Evolutionary conservation across 2,113 vertebrate genomes (phyloP), one percentile per base, ranked within the genome.

Genomic region (Sarotherodon lohbergeri): DNA sequence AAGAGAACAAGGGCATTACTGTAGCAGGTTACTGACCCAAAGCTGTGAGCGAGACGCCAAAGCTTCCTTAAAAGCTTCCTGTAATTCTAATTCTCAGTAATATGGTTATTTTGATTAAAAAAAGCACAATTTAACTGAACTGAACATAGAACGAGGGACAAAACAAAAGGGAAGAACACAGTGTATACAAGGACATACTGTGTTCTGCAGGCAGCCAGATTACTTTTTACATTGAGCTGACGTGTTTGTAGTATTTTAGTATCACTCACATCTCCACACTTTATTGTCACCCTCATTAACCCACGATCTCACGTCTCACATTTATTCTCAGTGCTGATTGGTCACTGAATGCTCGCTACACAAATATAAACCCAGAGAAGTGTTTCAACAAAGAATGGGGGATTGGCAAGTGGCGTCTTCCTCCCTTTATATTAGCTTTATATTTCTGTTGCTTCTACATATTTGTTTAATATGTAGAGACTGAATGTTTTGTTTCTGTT

Each of bases 131-230:
- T 27, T 43, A 73, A 73, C 22, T 0, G 0, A 73, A 71, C 36
- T 71, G 36, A 71, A 9, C n/a, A 27, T 16, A 1, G 39, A 27
- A 73, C 13, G 22, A 3, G 8, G 39, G 0, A 1, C 13, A 0
- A 73, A 43, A 73, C 22, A 24, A 1, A 39, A 0, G 16, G 66
- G 0, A 71, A 36, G 59, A 36, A 63, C 32, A 63, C 59, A 63
- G 17, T 2, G 9, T n/a, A 63, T 0, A 71, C 13, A 61, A 61
- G 57, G 1, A 0, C 57, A 16, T 24, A 16, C 1, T 46, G 12
- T 46, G n/a, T 46, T 27, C 1, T 46, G 22, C 68, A 27, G 39
- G 13, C 8, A 27, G n/a, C 36, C 36, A 71, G 22, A 12, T 46
- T 73, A 46, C 39, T 73, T 46, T 46, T 46, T 73, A 73, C 39